These are phyloP conservation scores for Cinclus mexicanus DNA, from an alignment of 2,113 vertebrate species.

Conservation along the genomic window DNA sequence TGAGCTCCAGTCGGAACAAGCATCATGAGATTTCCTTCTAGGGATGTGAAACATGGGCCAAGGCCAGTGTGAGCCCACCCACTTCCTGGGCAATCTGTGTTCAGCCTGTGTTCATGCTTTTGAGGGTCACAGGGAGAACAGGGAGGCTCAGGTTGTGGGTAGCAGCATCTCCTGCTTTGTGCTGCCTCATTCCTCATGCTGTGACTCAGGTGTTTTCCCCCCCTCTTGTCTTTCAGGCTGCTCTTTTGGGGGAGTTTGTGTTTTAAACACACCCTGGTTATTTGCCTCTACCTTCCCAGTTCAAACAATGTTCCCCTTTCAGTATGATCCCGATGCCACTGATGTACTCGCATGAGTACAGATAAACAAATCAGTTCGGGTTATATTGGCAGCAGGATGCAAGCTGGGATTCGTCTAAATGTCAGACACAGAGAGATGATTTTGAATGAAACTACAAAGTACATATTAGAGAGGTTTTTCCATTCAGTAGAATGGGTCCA, in stretches of 20 bases:
- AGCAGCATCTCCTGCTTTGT: neutral
- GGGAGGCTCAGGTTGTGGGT: neutral
- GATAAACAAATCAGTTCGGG: neutral
- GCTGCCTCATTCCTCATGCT: neutral
- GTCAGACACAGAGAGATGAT: neutral
- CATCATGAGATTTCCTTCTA: constrained; percentile 28
- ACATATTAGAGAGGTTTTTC: neutral
- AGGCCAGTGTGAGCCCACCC: neutral
- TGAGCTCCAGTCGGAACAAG: neutral
- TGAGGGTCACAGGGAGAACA: neutral
- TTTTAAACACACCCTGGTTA: neutral
- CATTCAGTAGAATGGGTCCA: neutral
- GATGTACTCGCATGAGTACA: neutral
- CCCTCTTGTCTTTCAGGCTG: neutral
- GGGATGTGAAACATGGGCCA: neutral
- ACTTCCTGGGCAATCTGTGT: neutral
- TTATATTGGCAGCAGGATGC: neutral
- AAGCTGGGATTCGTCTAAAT: neutral
- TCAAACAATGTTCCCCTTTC: constrained; percentile 1
- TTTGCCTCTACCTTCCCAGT: neutral
- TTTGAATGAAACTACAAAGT: neutral
- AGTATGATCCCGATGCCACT: neutral
- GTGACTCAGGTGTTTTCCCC: constrained; percentile 11
- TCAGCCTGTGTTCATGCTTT: neutral
- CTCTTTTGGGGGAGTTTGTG: neutral